Evolutionary conservation across 37 sponge, comb jelly and placozoan genomes (phyloP), one percentile per base, ranked within the genome.

Genomic region (Spongia lamella): DNA sequence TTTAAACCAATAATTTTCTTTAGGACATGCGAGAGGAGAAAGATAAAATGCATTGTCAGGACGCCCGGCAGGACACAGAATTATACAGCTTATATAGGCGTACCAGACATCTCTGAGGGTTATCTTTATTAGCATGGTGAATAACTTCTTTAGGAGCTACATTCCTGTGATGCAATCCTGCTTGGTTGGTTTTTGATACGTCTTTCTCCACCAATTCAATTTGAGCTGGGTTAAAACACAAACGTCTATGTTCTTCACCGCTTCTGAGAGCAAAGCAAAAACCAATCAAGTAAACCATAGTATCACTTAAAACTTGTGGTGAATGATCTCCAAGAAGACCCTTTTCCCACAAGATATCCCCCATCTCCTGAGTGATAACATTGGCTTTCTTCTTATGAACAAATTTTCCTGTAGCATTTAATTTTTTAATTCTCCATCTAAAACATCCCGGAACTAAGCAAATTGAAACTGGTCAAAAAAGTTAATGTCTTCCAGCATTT

Each of bases 171-270:
- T 65, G 50, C 19, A 78, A n/a, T 54, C 78, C 78, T 21, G 57
- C 66, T 53, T 63, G 78, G 25, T 79, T 79, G 1, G 73, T 72
- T 29, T 72, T 72, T 0, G 80, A 68, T 14, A 68, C 51, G 59
- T 79, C 70, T 26, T 79, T 70, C 24, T 79, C 80, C 25, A 49
- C 33, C 2, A 77, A 36, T 11, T 7, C 4, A 14, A 77, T 5
- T 29, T 63, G 56, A 43, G 56, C 22, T 31, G 78, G 78, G 27
- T 2, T 7, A 63, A 29, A 19, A 17, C 66, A 54, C 2, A 77
- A 38, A 6, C 66, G 52, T 32, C 78, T 31, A 7, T 75, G 76
- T 75, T 75, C 63, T n/a, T 37, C 3, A 3, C 79, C 79, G 35
- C 79, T 56, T 24, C 67, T 7, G 19, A 77, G 49, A 38, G 67